Percentiles rank a stretch among this genome's conserved stretches.
These are phyloP conservation scores for Gonatopus flavifemur DNA, from an alignment of 1,140 invertebrate genomes.

Conservation along the genomic window DNA sequence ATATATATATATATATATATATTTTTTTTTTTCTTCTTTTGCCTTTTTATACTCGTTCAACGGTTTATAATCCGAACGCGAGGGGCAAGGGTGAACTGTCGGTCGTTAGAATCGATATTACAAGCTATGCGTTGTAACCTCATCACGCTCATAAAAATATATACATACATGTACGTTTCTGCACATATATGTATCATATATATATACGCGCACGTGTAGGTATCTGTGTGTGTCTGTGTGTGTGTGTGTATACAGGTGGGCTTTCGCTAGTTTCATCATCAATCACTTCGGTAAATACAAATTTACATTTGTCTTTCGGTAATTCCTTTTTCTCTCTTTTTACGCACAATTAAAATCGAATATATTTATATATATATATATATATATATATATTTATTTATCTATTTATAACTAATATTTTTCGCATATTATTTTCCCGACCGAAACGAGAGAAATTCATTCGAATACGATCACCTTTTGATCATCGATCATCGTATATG, in stretches of 20 bases:
- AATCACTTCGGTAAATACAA: conserved; percentile 38
- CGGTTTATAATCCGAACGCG: conserved; percentile 33
- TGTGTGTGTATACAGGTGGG: conserved; percentile 43
- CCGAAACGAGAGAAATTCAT: conserved; percentile 32
- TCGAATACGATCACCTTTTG: conserved; percentile 17
- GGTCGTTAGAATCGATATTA: conserved; percentile 43
- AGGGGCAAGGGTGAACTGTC: conserved; percentile 31
- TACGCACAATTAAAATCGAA: too few species aligned
- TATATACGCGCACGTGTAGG: conserved; percentile 10
- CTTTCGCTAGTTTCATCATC: conserved; percentile 24
- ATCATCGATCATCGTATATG: conserved; percentile 20
- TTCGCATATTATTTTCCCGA: conserved; percentile 8
- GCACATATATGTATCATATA: conserved; percentile 27
- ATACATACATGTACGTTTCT: conserved; percentile 29
- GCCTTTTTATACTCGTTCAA: conserved; percentile 30
- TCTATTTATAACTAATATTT: conserved; percentile 7
- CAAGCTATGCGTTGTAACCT: conserved; percentile 53
- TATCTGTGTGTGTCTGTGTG: conserved; percentile 5
- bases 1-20: too few species aligned
- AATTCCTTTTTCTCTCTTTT: conserved; percentile 33
- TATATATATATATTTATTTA: too few species aligned
- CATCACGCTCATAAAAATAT: conserved; percentile 59
- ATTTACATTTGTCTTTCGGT: conserved; percentile 14
- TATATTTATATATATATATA: too few species aligned
- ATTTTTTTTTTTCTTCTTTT: neutral